Evolutionary conservation across 92 coral and sea anemone genomes (phyloP).

Genomic region (Epizoanthus scotinus): DNA sequence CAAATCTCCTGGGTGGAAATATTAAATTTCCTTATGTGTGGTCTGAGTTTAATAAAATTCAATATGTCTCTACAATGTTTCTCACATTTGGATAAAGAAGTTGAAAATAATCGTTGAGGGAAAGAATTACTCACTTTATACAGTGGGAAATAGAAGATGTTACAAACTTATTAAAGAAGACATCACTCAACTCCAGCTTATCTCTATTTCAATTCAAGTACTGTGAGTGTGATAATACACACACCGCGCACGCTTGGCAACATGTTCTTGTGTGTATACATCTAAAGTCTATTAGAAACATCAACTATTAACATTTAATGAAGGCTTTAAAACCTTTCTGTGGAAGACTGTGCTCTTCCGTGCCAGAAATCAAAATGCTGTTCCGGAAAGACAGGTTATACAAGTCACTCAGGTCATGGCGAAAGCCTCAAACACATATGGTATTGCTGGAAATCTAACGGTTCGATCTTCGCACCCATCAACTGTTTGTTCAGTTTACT

Average conservation of each 20-base stretch:
- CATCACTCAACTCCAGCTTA: conserved; percentile 42
- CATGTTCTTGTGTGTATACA: neutral
- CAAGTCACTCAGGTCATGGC: conserved; percentile 32
- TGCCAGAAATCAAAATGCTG: conserved; percentile 13
- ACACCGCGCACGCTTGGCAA: neutral
- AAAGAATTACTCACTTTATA: neutral
- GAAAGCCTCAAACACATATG: neutral
- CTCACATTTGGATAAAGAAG: conserved; percentile 13
- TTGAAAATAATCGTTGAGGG: conserved; percentile 7
- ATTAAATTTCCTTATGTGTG: conserved; percentile 42
- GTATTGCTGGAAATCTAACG: conserved; percentile 17
- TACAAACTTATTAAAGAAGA: conserved; percentile 27
- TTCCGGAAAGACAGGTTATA: conserved; percentile 22
- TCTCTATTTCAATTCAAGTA: conserved; percentile 36
- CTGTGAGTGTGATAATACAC: conserved; percentile 27
- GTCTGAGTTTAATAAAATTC: conserved; percentile 24
- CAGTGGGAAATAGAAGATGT: conserved; percentile 41
- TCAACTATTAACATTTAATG: neutral
- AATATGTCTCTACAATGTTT: conserved; percentile 5
- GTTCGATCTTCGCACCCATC: conserved; percentile 4
- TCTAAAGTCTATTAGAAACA: conserved; percentile 4
- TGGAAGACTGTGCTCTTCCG: conserved; percentile 21
- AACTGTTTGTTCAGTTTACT: conserved; percentile 30
- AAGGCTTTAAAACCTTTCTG: neutral
- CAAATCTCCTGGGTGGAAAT: conserved; percentile 42